Evolutionary conservation across 2,797 vertebrate genomes (phyloP).

Genomic region (Thunnus albacares): DNA sequence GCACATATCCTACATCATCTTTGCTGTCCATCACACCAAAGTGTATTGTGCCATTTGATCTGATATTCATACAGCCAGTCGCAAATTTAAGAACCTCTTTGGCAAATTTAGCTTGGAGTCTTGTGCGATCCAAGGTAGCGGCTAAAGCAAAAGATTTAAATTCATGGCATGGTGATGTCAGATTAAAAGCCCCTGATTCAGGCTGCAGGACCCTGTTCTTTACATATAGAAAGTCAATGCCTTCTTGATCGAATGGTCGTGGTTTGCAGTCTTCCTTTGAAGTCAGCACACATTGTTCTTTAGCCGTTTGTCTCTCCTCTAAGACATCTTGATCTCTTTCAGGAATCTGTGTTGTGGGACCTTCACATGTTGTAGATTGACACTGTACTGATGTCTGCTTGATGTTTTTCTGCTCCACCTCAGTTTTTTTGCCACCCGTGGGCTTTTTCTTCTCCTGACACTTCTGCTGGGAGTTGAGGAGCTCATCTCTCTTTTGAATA

Average conservation of each 20-base stretch:
- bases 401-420: background rate
- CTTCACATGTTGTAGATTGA: background rate
- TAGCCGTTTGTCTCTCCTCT: constrained; percentile 16
- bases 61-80: constrained; percentile 89
- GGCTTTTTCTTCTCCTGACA: constrained; percentile 30
- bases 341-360: background rate
- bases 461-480: constrained; percentile 61
- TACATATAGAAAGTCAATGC: constrained; percentile 82
- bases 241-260: constrained; percentile 83
- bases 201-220: constrained; percentile 86
- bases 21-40: constrained; percentile 89
- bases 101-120: constrained; percentile 88
- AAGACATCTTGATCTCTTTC: background rate
- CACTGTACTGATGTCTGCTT: background rate
- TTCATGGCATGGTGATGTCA: constrained; percentile 89
- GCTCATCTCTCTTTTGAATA: constrained; percentile 83
- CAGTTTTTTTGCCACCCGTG: background rate
- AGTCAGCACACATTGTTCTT: constrained; percentile 8
- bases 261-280: constrained; percentile 80
- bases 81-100: constrained; percentile 88
- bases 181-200: constrained; percentile 86
- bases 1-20: constrained; percentile 75
- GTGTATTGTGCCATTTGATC: constrained; percentile 91
- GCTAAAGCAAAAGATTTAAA: constrained; percentile 87
- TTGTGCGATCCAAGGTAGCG: constrained; percentile 75